Evolutionary conservation across 2,888 invertebrate species (phyloP).

Genomic region (Fragum whitleyi): DNA sequence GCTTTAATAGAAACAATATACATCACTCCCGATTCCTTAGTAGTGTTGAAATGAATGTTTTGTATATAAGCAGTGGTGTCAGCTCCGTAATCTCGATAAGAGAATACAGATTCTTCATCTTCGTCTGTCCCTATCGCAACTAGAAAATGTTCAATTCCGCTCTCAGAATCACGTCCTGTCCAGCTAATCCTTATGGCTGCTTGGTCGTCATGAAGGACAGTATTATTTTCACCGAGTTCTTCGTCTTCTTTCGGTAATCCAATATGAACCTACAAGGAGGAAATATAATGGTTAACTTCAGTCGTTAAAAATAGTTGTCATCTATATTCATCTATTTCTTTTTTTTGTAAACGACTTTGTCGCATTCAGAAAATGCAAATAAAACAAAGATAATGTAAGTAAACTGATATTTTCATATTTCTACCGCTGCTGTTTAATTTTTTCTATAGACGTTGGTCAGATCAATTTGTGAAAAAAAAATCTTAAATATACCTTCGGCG

Average conservation of each 20-base stretch:
- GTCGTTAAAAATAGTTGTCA: no score
- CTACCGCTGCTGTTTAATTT: no score
- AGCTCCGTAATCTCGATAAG: constrained; percentile 41
- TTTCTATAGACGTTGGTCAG: no score
- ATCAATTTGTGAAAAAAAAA: no score
- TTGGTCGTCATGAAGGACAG: constrained; percentile 68
- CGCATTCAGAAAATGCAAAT: no score
- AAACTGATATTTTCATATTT: no score
- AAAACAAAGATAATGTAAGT: no score
- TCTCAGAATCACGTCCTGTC: constrained; percentile 68
- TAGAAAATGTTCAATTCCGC: constrained; percentile 60
- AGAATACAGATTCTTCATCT: constrained; percentile 26
- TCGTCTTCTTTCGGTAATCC: constrained; percentile 69
- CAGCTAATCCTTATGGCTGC: constrained; percentile 66
- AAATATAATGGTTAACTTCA: constrained; percentile 14
- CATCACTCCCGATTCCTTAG: not conserved
- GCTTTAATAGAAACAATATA: constrained; percentile 65
- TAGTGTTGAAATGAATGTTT: constrained; percentile 53
- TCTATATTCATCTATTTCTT: no score
- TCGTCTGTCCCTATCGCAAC: constrained; percentile 63
- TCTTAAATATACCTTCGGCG: constrained; percentile 65
- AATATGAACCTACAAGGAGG: constrained; percentile 65
- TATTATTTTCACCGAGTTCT: constrained; percentile 62
- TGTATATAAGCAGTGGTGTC: constrained; percentile 49
- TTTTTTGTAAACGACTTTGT: no score